Evolutionary conservation across 2,888 invertebrate genomes (phyloP), one percentile per base, ranked within the genome.

Genomic region (Gryllus longicercus): DNA sequence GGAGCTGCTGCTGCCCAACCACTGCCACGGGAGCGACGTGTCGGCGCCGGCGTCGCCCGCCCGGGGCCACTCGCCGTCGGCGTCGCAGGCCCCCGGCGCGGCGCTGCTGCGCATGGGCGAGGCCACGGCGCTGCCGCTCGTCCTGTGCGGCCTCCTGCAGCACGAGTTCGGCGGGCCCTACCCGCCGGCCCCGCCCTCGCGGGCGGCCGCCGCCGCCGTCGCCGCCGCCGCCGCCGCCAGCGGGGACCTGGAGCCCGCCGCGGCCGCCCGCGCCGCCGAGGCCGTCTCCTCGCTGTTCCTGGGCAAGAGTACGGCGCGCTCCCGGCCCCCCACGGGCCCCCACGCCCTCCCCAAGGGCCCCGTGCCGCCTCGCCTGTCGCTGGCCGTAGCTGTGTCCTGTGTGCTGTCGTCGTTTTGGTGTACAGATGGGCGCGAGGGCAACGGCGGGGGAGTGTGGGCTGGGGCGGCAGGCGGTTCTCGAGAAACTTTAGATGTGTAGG

Each of bases 141-240:
- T 89, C 82, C 85, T 89, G 51, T 88, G 88, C 81, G 88, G 88
- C 80, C 86, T 89, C 63, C 84, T 89, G 83, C 84, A 84, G 76
- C 74, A 79, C 63, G 79, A 80, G 51, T 80, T 80, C 78, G 75
- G 79, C 11, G 76, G 51, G 18, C 76, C 77, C n/a, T 76, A 51
- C 79, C 76, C 80, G 25, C 76, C 79, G 63, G 21, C 78, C 50
- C 23, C 80, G 18, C 76, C 78, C 78, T 63, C 63, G 10, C 3
- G 3, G 10, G 63, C 63, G 16, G 63, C n/a, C 63, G 63, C 14
- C 4, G 63, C 14, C 63, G 63, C 0, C n/a, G 63, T 8, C 16
- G 63, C 14, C 8, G n/a, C 63, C 63, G 63, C 14, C 0, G 63
- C 16, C 12, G 63, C 12, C 16, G 18, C 63, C 18, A 11, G 10